Percentiles rank a stretch among this genome's conserved stretches.
Conservation (phyloP, 2,888 invertebrate species). For the Pristionchus fissidentatus region DNA sequence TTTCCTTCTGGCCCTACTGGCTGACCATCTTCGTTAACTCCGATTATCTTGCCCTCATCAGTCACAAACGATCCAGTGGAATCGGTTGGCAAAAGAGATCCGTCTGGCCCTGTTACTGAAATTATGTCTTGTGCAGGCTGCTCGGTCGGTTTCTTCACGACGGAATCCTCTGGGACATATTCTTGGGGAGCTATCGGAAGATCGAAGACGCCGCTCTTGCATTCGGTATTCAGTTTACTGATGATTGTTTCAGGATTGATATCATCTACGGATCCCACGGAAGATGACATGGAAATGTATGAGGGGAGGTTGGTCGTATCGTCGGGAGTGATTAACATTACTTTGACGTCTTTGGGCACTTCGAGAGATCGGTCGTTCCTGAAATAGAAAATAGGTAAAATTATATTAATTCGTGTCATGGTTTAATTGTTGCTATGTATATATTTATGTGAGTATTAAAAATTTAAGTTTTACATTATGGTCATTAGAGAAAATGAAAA, state of each 20-base stretch:
- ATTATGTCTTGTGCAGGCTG: not conserved
- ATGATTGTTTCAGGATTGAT: not conserved
- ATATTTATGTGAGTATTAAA: too few species aligned
- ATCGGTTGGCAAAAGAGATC: conserved; percentile 55
- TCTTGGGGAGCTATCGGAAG: not conserved
- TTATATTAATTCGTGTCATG: too few species aligned
- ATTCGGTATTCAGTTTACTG: not conserved
- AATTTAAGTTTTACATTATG: too few species aligned
- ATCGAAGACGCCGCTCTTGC: not conserved
- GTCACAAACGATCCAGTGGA: conserved; percentile 52
- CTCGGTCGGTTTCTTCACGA: not conserved
- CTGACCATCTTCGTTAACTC: conserved; percentile 33
- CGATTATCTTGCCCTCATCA: conserved; percentile 53
- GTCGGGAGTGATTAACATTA: not conserved
- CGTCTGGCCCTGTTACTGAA: conserved; percentile 54
- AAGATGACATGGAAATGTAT: not conserved
- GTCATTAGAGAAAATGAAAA: too few species aligned
- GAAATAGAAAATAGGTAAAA: not conserved
- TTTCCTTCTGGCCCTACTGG: conserved; percentile 48
- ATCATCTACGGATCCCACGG: not conserved
- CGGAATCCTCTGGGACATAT: not conserved
- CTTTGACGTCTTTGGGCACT: not conserved
- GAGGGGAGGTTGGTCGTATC: not conserved
- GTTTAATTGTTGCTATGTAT: too few species aligned
- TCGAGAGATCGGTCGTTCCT: not conserved